These are phyloP conservation scores for Oreochromis tanganicae DNA, from an alignment of 2,113 vertebrate species.

Conservation along the genomic window DNA sequence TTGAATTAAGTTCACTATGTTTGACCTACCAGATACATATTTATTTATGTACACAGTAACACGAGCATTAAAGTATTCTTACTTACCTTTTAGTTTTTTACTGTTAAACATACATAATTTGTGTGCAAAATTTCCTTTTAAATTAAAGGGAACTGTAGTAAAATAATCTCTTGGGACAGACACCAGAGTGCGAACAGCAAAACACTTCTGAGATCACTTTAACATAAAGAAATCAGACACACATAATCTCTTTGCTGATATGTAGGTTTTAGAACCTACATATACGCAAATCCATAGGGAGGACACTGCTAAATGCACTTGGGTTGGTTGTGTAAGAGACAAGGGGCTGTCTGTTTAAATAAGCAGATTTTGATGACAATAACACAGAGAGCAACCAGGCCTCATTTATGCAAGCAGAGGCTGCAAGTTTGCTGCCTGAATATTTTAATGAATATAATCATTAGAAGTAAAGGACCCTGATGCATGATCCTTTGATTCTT, in stretches of 20 bases:
- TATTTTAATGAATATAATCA: not conserved
- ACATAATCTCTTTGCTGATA: constrained; percentile 7
- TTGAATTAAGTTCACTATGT: not conserved
- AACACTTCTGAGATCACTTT: not conserved
- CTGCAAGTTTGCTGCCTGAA: not conserved
- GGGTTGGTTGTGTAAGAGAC: not conserved
- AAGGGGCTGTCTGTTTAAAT: not conserved
- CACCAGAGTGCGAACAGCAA: not conserved
- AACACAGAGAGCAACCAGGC: not conserved
- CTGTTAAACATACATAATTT: not conserved
- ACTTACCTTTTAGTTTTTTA: not conserved
- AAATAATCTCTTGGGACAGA: not conserved
- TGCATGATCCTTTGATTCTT: not conserved
- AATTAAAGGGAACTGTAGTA: not conserved
- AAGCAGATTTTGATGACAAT: not conserved
- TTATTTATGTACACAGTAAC: not conserved
- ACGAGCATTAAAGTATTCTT: not conserved
- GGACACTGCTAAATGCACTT: not conserved
- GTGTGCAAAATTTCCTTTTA: not conserved
- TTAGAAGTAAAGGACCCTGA: not conserved
- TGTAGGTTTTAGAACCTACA: not conserved
- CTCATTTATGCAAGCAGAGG: not conserved
- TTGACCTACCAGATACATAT: not conserved
- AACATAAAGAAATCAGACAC: constrained; percentile 8
- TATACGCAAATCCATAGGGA: not conserved